Conservation (phyloP, 92 coral and sea anemone genomes). For the Heliopora coerulea region DNA sequence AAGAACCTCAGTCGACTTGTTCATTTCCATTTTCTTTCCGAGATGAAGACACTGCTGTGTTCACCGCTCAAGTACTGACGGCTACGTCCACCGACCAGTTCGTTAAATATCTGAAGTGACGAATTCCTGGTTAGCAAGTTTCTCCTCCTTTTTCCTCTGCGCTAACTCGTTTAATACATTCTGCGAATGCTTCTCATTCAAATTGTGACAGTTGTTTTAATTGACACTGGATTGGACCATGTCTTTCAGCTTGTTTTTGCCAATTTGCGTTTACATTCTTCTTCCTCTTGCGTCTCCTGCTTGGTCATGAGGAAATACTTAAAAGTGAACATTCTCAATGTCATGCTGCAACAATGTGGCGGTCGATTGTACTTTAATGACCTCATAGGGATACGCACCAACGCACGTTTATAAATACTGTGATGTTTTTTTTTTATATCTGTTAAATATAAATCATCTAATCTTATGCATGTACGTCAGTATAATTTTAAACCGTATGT, state of each 20-base stretch:
- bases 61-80: not conserved
- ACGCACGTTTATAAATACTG: too few species aligned
- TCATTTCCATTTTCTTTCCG: not conserved
- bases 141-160: not conserved
- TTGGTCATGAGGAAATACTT: not conserved
- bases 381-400: too few species aligned
- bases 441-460: too few species aligned
- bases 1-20: constrained; percentile 12
- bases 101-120: not conserved
- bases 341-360: too few species aligned
- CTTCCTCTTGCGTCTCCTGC: not conserved
- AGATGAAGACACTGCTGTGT: not conserved
- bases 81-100: not conserved
- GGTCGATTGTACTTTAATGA: too few species aligned
- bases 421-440: too few species aligned
- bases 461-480: too few species aligned
- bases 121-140: not conserved
- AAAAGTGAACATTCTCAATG: too few species aligned
- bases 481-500: too few species aligned
- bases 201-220: not conserved
- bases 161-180: constrained; percentile 13
- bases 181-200: constrained; percentile 21
- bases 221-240: not conserved
- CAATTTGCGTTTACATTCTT: not conserved
- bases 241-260: constrained; percentile 15